Evolutionary conservation across 2,797 vertebrate genomes (phyloP).

Genomic region (Cirrhinus molitorella): DNA sequence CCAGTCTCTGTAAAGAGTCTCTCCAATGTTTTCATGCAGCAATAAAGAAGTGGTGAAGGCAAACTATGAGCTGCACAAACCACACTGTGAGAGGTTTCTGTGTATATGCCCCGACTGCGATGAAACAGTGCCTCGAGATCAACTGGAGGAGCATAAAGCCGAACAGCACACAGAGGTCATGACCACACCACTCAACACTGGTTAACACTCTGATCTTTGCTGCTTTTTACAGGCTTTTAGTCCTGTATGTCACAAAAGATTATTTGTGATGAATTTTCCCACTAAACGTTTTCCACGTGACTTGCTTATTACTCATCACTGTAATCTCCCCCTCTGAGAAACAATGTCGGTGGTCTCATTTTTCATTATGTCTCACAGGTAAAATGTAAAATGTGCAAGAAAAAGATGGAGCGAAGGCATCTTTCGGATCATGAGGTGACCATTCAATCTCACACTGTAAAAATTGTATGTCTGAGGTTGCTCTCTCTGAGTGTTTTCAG

Average conservation of each 20-base stretch:
- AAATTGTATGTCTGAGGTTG: background rate
- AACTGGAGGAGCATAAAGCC: slow-evolving; percentile 74
- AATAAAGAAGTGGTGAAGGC: slow-evolving; percentile 75
- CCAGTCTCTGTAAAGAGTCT: background rate
- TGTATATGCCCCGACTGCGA: slow-evolving; percentile 78
- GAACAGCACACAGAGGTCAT: slow-evolving; percentile 72
- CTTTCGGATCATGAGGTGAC: slow-evolving; percentile 75
- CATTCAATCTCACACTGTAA: background rate
- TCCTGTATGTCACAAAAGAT: background rate
- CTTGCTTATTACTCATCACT: background rate
- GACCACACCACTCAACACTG: slow-evolving; percentile 21
- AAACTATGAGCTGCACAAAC: slow-evolving; percentile 82
- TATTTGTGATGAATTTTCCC: background rate
- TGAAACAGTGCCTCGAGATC: slow-evolving; percentile 71
- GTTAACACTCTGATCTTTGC: background rate
- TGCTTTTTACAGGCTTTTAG: background rate
- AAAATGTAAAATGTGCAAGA: slow-evolving; percentile 72
- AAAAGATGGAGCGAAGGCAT: slow-evolving; percentile 70
- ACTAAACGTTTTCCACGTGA: background rate
- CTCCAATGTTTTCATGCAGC: slow-evolving; percentile 65
- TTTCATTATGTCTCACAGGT: slow-evolving; percentile 67
- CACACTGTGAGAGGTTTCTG: slow-evolving; percentile 81
- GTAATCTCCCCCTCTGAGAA: slow-evolving; percentile 8
- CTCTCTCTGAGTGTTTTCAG: background rate
- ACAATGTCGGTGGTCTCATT: background rate